A percentile compares a stretch with the other conserved stretches of the same genome.
These are phyloP conservation scores for Lepus europaeus DNA, from an alignment of 2,113 vertebrate genomes.

Conservation along the genomic window DNA sequence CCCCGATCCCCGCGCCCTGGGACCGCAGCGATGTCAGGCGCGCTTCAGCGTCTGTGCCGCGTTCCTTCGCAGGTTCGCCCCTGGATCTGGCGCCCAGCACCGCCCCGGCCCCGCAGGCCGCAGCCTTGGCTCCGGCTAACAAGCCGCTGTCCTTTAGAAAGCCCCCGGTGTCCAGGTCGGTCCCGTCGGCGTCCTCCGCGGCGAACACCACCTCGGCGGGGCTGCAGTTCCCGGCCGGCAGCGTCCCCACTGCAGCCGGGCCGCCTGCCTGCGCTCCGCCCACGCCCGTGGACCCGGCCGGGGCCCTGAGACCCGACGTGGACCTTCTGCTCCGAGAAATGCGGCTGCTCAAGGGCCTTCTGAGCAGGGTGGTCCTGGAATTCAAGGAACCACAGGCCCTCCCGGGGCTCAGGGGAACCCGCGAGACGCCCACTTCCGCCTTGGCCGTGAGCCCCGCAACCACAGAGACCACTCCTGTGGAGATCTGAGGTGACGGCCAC, in stretches of 20 bases:
- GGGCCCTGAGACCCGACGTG: slow-evolving; percentile 28
- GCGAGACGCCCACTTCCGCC: background rate
- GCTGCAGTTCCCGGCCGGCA: background rate
- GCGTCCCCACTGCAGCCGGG: background rate
- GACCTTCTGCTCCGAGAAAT: slow-evolving; percentile 77
- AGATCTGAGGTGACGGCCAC: background rate
- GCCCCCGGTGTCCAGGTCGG: slow-evolving; percentile 55
- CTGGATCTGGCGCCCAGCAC: background rate
- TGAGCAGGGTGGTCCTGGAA: slow-evolving; percentile 55
- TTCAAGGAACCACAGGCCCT: slow-evolving; percentile 56
- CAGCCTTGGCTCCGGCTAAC: slow-evolving; percentile 39
- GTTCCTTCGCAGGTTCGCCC: slow-evolving; percentile 18
- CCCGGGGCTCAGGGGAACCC: background rate
- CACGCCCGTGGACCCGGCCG: accelerated
- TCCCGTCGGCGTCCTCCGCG: background rate
- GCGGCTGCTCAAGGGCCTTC: slow-evolving; percentile 73
- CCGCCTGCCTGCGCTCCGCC: background rate
- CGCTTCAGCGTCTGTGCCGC: background rate
- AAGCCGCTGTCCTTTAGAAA: slow-evolving; percentile 71
- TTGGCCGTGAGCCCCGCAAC: background rate
- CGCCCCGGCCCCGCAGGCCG: background rate
- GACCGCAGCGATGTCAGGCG: no score
- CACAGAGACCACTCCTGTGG: background rate
- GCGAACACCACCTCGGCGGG: background rate
- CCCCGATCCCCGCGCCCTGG: accelerated